These are phyloP conservation scores for Melieria picta DNA, from an alignment of 2,888 invertebrate species.

Conservation along the genomic window DNA sequence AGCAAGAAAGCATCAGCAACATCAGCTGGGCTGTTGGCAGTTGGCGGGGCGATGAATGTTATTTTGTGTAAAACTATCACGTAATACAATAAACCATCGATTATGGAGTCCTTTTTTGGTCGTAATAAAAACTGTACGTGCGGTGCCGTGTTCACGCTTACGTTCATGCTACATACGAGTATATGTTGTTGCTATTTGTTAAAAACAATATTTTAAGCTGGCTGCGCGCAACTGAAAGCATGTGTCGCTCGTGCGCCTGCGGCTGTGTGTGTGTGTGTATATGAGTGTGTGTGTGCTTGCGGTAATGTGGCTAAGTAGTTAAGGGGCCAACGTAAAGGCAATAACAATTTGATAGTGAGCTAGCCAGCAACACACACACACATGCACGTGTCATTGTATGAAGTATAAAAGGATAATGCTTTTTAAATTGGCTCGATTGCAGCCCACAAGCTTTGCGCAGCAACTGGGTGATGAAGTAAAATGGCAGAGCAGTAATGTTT, in stretches of 20 bases:
- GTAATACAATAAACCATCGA: slow-evolving; percentile 48
- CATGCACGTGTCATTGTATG: neutral
- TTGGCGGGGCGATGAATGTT: neutral
- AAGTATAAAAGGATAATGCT: too few relatives aligned
- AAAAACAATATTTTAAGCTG: too few relatives aligned
- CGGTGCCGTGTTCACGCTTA: slow-evolving; percentile 6
- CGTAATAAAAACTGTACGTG: slow-evolving; percentile 35
- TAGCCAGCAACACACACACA: neutral
- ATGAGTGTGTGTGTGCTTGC: too few relatives aligned
- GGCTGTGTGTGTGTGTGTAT: too few relatives aligned
- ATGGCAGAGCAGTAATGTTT: too few relatives aligned
- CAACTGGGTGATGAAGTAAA: too few relatives aligned
- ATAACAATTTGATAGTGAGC: too few relatives aligned
- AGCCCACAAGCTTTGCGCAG: too few relatives aligned
- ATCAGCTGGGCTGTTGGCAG: neutral
- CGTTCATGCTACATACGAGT: neutral
- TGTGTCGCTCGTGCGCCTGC: too few relatives aligned
- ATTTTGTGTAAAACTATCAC: slow-evolving; percentile 44
- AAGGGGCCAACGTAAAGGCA: neutral
- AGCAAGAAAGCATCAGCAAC: neutral
- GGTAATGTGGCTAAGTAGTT: neutral
- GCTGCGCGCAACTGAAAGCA: too few relatives aligned
- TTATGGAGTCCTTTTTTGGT: slow-evolving; percentile 46
- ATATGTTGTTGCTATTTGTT: too few relatives aligned
- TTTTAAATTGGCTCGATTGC: too few relatives aligned